Percentiles rank a stretch among this genome's conserved stretches.
These are phyloP conservation scores for Ips nitidus DNA, from an alignment of 1,140 invertebrate genomes.

Conservation along the genomic window DNA sequence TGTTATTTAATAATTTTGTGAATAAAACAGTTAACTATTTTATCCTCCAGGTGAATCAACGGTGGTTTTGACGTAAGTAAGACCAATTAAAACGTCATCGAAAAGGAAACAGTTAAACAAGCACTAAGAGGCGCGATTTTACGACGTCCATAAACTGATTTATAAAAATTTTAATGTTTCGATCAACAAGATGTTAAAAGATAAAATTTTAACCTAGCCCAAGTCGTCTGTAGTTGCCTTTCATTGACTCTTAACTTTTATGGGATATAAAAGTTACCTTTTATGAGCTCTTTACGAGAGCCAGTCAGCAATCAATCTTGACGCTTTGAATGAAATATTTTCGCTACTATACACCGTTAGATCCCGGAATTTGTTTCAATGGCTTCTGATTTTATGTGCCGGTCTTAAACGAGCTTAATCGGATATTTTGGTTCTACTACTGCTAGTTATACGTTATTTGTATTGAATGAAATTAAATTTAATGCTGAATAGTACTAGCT, in stretches of 20 bases:
- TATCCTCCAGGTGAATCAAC: no score
- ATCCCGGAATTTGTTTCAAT: not conserved
- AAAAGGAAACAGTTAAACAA: no score
- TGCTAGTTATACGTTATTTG: no score
- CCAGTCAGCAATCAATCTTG: conserved; percentile 46
- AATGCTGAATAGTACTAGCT: no score
- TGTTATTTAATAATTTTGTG: no score
- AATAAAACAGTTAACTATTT: no score
- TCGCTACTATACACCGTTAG: conserved; percentile 14
- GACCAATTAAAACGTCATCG: no score
- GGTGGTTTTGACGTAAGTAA: no score
- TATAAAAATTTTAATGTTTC: conserved; percentile 40
- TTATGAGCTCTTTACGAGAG: conserved; percentile 48
- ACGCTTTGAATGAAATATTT: conserved; percentile 32
- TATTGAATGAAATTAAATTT: no score
- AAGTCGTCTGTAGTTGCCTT: conserved; percentile 45
- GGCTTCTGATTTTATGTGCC: not conserved
- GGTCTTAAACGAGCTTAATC: not conserved
- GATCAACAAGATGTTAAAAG: conserved; percentile 40
- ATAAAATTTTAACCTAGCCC: conserved; percentile 40
- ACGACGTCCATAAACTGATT: conserved; percentile 38
- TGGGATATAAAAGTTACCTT: conserved; percentile 52
- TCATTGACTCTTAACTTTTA: conserved; percentile 51
- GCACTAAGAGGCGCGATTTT: conserved; percentile 17
- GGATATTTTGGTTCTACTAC: no score